Base-by-base conservation (phyloP, 2,888 invertebrate species). In the Metallyticus violacea region DNA sequence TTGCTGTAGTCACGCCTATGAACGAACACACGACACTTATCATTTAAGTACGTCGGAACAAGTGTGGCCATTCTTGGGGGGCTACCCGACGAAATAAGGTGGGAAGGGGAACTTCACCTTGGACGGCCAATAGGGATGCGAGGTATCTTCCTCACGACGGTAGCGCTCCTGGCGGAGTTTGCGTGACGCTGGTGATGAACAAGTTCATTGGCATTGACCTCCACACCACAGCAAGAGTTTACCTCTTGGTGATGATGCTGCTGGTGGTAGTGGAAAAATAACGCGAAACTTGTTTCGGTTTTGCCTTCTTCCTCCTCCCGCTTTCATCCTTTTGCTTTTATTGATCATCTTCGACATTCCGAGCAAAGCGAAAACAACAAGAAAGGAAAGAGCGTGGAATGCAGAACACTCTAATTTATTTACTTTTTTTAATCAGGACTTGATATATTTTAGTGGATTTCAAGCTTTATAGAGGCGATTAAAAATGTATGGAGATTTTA, bases 201-300 rank as follows among this genome's bases (percentile, higher is more conserved):
- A 81, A 81, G 83, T 83, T 83, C 83, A 77, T 83, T 83, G 83
- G 26, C 83, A 83, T 83, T 83, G 83, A 83, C 83, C 83, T 83
- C 27, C 9, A 83, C 77, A 77, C 27, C 27, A n/a, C 28, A 79
- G 26, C 27, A 7, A 28, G 40, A 62, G 40, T 62, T 62, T 62
- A 62, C 40, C 40, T 62, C 79, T 79, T 28, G 22, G 79, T 40
- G 81, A 7, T 29, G 25, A 6, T 22, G 28, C 80, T 28, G 29
- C 29, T 7, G 79, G 79, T 26, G 4, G 27, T 28, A 22, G 29
- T 28, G 81, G 15, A 40, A 79, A 81, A 40, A 26, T 40, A 81
- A 81, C 22, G 40, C 30, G 15, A 81, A 81, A 40, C 30, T 30
- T 7, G 30, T 81, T 81, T 40, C 25, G n/a, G 25, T 62, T n/a